Percentiles rank a stretch among this genome's conserved stretches.
Conservation (phyloP, 2,797 vertebrate genomes). For the Parauchenoglanis punctatus region DNA sequence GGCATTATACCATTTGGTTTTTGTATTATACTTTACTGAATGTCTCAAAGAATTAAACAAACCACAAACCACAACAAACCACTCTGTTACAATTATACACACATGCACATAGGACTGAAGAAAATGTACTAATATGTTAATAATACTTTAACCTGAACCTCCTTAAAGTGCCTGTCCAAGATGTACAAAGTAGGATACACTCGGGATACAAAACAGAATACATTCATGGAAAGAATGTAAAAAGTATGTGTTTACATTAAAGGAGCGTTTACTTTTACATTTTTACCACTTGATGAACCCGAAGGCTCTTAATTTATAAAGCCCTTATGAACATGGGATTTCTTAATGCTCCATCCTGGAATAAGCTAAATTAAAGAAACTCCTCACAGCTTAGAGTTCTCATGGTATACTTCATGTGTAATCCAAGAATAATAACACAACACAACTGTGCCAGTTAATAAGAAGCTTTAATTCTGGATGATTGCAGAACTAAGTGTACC, state of each 20-base stretch:
- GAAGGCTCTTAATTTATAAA: neutral
- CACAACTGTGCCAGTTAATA: constrained; percentile 1
- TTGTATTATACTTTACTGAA: neutral
- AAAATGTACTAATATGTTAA: neutral
- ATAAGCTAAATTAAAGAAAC: neutral
- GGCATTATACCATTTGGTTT: neutral
- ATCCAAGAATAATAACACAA: constrained; percentile 10
- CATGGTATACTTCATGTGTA: constrained; percentile 14
- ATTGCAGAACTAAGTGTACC: neutral
- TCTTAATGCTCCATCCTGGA: neutral
- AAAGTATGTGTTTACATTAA: neutral
- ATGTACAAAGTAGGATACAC: neutral
- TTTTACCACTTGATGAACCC: neutral
- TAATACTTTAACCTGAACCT: neutral
- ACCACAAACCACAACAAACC: no score
- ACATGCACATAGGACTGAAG: neutral
- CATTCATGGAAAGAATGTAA: neutral
- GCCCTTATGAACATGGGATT: neutral
- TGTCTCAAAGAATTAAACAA: neutral
- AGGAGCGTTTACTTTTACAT: neutral
- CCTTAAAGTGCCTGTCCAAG: neutral
- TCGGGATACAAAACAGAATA: neutral
- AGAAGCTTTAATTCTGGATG: neutral
- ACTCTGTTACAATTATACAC: neutral
- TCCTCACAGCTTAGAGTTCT: neutral